Base-by-base conservation (phyloP, 2,888 invertebrate species). In the Fragum fragum region DNA sequence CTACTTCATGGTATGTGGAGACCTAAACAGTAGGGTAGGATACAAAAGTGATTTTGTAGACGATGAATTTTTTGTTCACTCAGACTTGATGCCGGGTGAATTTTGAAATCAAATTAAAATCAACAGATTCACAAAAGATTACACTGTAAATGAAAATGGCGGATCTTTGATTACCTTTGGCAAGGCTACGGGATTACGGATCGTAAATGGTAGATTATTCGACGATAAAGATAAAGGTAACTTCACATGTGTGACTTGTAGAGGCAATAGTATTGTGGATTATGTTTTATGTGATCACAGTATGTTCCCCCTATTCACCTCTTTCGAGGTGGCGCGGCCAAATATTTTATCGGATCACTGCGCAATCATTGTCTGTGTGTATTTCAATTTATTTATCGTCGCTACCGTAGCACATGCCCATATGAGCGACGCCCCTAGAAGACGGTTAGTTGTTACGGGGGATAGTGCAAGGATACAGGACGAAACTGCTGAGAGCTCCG, bases 281-380 rank as follows among this genome's bases (percentile, higher is more conserved):
- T 63, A 61, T 76, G 70, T 76, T 23, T 61, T 76, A 76, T 70
- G 70, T 63, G 59, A 52, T 23, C 29, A 36, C 11, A 47, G 59
- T 21, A n/a, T 76, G 26, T 47, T 76, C 14, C 21, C n/a, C 14
- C 39, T 55, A 28, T 61, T 70, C 26, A 53, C 57, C 6, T 7
- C 6, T 28, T 76, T 76, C 29, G 6, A 39, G 23, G 61, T 76
- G n/a, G 29, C 32, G 9, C 39, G 21, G 11, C 52, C 76, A n/a
- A 76, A 76, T 76, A 76, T 76, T 52, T 61, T 57, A 53, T 47
- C 70, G 11, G 76, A 76, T 70, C 76, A 76, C 57, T 70, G 70
- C 47, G 61, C 32, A 21, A n/a, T n/a, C n/a, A n/a, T n/a, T n/a
- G n/a, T n/a, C n/a, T n/a, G n/a, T n/a, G n/a, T n/a, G n/a, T n/a